A percentile compares a stretch with the other conserved stretches of the same genome.
phyloP scores from a whole-genome alignment of 2,888 invertebrate genomes.

The Patella caerulea region DNA sequence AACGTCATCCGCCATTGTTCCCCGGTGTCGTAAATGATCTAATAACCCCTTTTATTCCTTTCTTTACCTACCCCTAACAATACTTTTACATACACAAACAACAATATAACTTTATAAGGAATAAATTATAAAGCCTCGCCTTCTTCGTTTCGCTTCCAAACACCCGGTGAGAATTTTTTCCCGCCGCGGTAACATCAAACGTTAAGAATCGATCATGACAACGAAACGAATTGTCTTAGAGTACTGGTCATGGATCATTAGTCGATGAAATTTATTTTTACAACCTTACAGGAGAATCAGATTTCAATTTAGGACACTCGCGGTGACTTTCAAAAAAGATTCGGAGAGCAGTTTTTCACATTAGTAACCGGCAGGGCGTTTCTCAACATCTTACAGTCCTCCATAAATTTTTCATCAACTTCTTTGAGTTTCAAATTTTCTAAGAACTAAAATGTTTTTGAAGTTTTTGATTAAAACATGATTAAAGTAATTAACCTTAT shows the following conservation, averaged over 20 bases:
- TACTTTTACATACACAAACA: neutral
- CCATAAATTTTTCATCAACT: neutral
- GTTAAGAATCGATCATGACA: neutral
- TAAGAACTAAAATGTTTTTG: no score
- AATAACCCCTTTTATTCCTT: neutral
- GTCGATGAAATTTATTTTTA: neutral
- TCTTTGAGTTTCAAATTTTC: no score
- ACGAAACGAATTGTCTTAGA: slow-evolving; percentile 5
- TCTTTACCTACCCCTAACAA: neutral
- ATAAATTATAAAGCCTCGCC: neutral
- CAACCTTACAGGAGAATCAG: neutral
- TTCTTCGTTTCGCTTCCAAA: neutral
- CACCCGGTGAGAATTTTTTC: slow-evolving; percentile 6
- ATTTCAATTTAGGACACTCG: slow-evolving; percentile 7
- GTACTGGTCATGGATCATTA: slow-evolving; percentile 2
- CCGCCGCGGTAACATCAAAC: neutral
- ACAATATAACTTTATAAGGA: neutral
- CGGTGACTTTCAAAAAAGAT: slow-evolving; percentile 3
- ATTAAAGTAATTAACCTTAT: no score
- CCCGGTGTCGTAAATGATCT: neutral
- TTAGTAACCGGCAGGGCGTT: neutral
- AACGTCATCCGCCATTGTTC: neutral
- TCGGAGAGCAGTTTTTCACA: neutral
- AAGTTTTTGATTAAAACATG: no score
- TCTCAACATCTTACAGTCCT: neutral